phyloP scores from a whole-genome alignment of 2,888 invertebrate species.

The Amiota mariae region DNA sequence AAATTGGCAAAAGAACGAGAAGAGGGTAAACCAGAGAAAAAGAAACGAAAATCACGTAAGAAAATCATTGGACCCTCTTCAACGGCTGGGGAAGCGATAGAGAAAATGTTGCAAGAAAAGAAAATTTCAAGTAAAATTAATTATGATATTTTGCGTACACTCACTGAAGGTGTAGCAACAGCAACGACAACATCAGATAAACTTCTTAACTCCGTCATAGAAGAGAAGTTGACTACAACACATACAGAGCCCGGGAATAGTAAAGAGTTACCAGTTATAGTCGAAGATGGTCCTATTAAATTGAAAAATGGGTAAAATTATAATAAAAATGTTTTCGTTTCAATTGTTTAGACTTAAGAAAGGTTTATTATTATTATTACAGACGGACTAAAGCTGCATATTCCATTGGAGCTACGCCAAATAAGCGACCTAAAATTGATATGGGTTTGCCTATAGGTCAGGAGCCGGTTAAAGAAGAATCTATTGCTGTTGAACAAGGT shows the following conservation, averaged over 20 bases:
- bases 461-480: conserved; percentile 51
- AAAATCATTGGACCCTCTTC: conserved; percentile 80
- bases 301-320: conserved; percentile 49
- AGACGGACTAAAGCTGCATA: conserved; percentile 60
- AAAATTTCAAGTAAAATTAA: conserved; percentile 97
- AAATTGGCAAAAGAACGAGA: conserved; percentile 85
- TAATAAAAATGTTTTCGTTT: neutral
- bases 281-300: conserved; percentile 57
- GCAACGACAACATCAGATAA: conserved; percentile 33
- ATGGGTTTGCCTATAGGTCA: conserved; percentile 62
- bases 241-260: conserved; percentile 26
- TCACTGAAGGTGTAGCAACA: conserved; percentile 72
- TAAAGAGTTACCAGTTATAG: conserved; percentile 52
- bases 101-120: conserved; percentile 96
- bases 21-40: conserved; percentile 90
- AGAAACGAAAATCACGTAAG: conserved; percentile 80
- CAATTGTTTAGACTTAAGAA: neutral
- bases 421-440: conserved; percentile 65
- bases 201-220: no score
- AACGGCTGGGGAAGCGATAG: conserved; percentile 91
- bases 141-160: conserved; percentile 93
- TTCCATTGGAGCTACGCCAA: conserved; percentile 59
- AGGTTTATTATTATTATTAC: conserved; percentile 9
- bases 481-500: conserved; percentile 63
- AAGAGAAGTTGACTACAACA: no score